Evolutionary conservation across 2,113 vertebrate genomes (phyloP).

Genomic region (Daboia siamensis): DNA sequence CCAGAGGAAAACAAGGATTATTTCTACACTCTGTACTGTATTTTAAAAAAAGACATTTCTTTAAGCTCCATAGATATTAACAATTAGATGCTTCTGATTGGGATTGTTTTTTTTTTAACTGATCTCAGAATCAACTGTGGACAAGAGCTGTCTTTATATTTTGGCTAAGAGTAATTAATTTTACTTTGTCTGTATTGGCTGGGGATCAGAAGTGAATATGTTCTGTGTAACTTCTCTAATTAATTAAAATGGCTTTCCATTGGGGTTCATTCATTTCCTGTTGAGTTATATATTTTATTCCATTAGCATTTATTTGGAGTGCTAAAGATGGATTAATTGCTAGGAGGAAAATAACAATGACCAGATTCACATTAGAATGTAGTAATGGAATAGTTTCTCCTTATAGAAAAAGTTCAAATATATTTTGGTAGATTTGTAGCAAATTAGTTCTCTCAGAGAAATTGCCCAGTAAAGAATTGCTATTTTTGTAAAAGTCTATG

Average conservation of each 20-base stretch:
- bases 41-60: conserved; percentile 41
- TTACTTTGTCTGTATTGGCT: conserved; percentile 41
- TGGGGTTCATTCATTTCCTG: conserved; percentile 22
- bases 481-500: not conserved
- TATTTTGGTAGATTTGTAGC: not conserved
- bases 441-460: not conserved
- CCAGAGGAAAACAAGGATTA: conserved; percentile 35
- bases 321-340: not conserved
- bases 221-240: conserved; percentile 12
- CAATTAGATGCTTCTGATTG: conserved; percentile 8
- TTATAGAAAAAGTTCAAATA: not conserved
- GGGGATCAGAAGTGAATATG: conserved; percentile 27
- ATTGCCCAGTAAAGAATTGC: not conserved
- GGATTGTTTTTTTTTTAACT: conserved; percentile 28
- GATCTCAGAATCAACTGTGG: conserved; percentile 25
- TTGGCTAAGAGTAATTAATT: conserved; percentile 37
- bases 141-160: conserved; percentile 31
- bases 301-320: conserved; percentile 4
- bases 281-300: not conserved
- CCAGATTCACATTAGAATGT: not conserved
- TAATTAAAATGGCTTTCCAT: not conserved
- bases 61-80: conserved; percentile 41
- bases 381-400: not conserved
- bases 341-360: conserved; percentile 13
- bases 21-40: conserved; percentile 24